These are phyloP conservation scores for Hemaris fuciformis DNA, from an alignment of 2,888 invertebrate genomes.

Conservation along the genomic window DNA sequence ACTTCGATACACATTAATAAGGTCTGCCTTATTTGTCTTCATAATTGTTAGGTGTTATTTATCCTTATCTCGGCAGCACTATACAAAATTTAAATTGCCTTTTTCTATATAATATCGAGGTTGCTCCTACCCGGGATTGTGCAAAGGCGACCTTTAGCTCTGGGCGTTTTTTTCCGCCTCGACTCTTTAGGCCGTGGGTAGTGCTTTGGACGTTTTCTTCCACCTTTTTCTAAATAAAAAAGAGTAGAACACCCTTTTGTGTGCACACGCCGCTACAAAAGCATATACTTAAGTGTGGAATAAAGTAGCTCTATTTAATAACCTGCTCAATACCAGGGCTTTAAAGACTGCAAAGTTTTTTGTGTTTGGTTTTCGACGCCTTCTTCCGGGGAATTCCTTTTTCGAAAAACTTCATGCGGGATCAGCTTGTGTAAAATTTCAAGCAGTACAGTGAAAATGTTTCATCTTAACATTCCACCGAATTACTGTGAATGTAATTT, in stretches of 20 bases:
- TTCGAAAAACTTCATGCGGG: too few species aligned
- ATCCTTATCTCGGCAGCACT: constrained; percentile 28
- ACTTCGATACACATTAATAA: constrained; percentile 15
- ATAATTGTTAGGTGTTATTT: constrained; percentile 33
- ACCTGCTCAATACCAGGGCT: background rate
- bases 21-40: constrained; percentile 26
- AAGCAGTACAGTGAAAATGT: too few species aligned
- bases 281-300: constrained; percentile 7
- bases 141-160: constrained; percentile 60
- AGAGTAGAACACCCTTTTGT: constrained; percentile 24
- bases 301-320: background rate
- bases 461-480: too few species aligned
- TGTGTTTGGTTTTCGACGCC: background rate
- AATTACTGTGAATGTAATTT: too few species aligned
- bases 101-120: constrained; percentile 42
- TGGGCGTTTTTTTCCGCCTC: constrained; percentile 49
- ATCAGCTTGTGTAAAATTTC: too few species aligned
- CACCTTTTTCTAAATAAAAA: constrained; percentile 39
- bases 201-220: constrained; percentile 39
- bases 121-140: constrained; percentile 42
- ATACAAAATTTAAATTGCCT: constrained; percentile 52
- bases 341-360: background rate
- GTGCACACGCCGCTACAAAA: constrained; percentile 9
- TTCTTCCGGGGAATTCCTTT: too few species aligned
- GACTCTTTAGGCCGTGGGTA: constrained; percentile 38